Base-by-base conservation (phyloP, 92 coral and sea anemone species). In the Zoanthus sociatus region DNA sequence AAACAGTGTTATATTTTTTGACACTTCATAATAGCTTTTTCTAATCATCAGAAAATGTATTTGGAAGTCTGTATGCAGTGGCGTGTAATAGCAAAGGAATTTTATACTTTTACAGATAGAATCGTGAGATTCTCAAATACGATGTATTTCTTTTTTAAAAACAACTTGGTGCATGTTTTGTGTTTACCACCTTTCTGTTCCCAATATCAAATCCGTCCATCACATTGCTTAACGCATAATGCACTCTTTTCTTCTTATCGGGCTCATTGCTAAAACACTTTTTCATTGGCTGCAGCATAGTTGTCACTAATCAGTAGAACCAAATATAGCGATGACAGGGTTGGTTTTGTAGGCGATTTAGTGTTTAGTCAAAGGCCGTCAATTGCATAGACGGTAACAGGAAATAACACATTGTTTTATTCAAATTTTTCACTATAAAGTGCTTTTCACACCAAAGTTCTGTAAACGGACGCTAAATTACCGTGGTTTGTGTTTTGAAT, bases 191-290 rank as follows among this genome's bases (percentile, higher is more conserved):
- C 60, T 51, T 81, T 45, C 75, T 70, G 75, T 47, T 81, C 67
- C 55, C 85, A 81, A 81, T 81, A 81, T 81, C 85, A 81, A 51
- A 81, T 50, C 73, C 85, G 76, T 81, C 61, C 61, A 12, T 81
- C 85, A 81, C 12, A 55, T 18, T 66, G 61, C 58, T 81, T 81
- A 47, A 71, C 60, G 74, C 85, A 81, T 81, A 81, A 81, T 81
- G 85, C 85, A 81, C 85, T 81, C 75, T 26, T 81, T 81, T 67
- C 76, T 81, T 81, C 75, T 81, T 81, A 81, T 81, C 85, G 55
- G 74, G 46, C 58, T 60, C 85, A 64, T 81, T 81, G 85, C 85
- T 64, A 14, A 63, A 81, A 64, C 85, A 45, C 75, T 66, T 81
- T 66, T 56, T 81, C 73, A 81, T 81, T 81, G 85, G 85, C 63